A percentile compares a stretch with the other conserved stretches of the same genome.
These are phyloP conservation scores for Poecilia velifera DNA, from an alignment of 2,797 vertebrate species.

Conservation along the genomic window DNA sequence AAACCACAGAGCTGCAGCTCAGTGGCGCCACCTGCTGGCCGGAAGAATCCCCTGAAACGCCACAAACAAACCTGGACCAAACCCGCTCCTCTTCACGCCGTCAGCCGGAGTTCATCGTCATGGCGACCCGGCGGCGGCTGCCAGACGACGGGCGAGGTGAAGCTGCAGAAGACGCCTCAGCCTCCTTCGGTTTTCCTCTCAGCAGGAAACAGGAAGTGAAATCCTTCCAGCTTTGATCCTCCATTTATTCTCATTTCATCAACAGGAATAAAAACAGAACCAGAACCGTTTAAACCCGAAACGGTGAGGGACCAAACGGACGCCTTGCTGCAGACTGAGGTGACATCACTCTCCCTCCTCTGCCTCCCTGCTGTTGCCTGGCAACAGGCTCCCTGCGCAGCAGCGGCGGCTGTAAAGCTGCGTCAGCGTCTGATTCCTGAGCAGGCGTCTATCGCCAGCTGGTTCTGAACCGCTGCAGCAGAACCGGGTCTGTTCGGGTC, in stretches of 20 bases:
- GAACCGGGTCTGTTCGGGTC: background rate
- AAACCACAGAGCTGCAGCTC: slow-evolving; percentile 77
- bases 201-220: background rate
- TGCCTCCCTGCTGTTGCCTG: slow-evolving; percentile 42
- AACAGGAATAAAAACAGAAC: background rate
- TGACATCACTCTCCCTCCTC: slow-evolving; percentile 16
- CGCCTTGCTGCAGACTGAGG: slow-evolving; percentile 4
- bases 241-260: background rate
- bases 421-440: background rate
- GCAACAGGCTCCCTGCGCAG: slow-evolving; percentile 41
- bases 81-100: background rate
- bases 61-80: background rate
- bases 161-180: too few species aligned
- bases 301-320: background rate
- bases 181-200: background rate
- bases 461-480: background rate
- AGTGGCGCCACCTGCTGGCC: background rate
- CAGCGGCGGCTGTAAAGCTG: background rate
- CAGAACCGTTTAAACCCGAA: background rate
- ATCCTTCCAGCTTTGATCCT: background rate
- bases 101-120: background rate
- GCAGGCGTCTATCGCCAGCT: background rate
- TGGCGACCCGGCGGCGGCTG: background rate
- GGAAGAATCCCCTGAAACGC: background rate
- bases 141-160: background rate